phyloP scores from a whole-genome alignment of 2,113 vertebrate species.

The Empidonax alnorum region DNA sequence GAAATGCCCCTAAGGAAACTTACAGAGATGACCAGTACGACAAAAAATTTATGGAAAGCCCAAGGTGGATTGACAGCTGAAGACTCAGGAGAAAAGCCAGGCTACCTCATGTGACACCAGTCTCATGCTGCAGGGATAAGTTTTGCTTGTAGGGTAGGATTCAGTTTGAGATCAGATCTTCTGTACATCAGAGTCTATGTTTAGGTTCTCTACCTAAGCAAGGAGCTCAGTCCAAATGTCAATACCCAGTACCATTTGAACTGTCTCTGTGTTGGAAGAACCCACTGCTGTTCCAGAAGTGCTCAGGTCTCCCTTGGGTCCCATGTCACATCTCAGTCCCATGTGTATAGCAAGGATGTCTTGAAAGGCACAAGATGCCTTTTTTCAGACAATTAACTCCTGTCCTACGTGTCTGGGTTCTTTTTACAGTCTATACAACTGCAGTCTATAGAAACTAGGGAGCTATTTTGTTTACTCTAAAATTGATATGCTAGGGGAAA shows the following conservation, averaged over 20 bases:
- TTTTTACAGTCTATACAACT: background rate
- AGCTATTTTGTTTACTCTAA: background rate
- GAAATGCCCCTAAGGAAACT: background rate
- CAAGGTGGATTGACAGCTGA: background rate
- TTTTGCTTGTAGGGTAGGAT: background rate
- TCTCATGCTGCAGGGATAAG: background rate
- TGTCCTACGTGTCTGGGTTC: background rate
- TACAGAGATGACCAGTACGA: background rate
- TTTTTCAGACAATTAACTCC: background rate
- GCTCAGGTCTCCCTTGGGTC: background rate
- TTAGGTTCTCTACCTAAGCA: background rate
- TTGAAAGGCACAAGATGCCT: fast-evolving
- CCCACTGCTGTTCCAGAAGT: background rate
- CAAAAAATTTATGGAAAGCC: background rate
- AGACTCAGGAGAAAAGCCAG: background rate
- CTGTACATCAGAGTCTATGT: background rate
- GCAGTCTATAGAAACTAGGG: background rate
- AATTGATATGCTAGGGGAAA: background rate
- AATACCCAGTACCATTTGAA: background rate
- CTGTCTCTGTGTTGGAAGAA: background rate
- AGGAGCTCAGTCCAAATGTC: background rate
- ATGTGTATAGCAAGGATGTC: background rate
- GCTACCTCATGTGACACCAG: background rate
- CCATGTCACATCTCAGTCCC: background rate
- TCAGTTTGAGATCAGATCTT: background rate